Percentiles rank a stretch among this genome's conserved stretches.
Evolutionary conservation across 1,140 invertebrate species (phyloP).

Genomic region (Heliconius melpomene): DNA sequence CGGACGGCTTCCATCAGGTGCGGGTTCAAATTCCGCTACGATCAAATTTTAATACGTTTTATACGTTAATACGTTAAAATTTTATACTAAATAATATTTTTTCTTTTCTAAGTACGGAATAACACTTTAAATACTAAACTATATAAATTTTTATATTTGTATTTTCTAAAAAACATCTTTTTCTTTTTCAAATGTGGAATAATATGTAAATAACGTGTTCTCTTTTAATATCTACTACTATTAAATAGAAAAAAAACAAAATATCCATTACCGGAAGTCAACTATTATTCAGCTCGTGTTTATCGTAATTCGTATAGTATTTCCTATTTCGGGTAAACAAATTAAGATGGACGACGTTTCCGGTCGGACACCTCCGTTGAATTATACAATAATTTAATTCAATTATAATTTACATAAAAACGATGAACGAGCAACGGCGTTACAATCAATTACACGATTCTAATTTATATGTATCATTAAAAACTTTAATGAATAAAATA

Average conservation of each 20-base stretch:
- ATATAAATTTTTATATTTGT: no score
- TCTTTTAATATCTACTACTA: no score
- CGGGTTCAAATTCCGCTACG: no score
- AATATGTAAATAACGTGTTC: no score
- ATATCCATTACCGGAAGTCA: background rate
- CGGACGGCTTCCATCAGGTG: no score
- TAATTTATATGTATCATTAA: conserved; percentile 24
- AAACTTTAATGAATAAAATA: background rate
- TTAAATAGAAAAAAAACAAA: background rate
- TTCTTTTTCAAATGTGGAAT: no score
- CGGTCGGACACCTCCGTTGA: conserved; percentile 27
- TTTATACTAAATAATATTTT: no score
- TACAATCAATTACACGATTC: conserved; percentile 34
- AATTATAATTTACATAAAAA: conserved; percentile 40
- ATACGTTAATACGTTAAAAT: no score
- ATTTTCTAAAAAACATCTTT: no score
- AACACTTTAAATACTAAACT: no score
- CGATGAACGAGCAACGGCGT: conserved; percentile 22
- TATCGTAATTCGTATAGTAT: background rate
- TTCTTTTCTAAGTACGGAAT: no score
- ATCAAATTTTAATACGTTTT: no score
- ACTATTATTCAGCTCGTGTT: background rate
- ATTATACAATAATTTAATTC: conserved; percentile 30
- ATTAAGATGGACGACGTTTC: conserved; percentile 37
- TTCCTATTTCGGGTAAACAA: conserved; percentile 18